Evolutionary conservation across 2,113 vertebrate species (phyloP), one percentile per base, ranked within the genome.

Genomic region (Oncorhynchus mykiss): DNA sequence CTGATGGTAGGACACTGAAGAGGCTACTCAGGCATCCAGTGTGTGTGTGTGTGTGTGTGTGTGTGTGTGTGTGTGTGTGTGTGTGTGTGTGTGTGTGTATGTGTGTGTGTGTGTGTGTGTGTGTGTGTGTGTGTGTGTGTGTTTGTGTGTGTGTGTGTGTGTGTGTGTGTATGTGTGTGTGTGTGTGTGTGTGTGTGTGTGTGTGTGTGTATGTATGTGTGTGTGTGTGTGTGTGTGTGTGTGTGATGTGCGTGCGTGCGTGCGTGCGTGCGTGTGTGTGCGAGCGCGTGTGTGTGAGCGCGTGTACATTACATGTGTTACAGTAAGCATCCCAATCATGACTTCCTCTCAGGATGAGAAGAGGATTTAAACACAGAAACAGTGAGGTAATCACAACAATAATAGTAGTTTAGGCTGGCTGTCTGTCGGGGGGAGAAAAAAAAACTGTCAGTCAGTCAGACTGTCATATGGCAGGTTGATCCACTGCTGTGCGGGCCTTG

Each of bases 271-370:
- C 20, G 14, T 68, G 22, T 64, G 60, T 25, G 60, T n/a, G 18
- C 5, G 25, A 25, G 25, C 25, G 25, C 1, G n/a, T n/a, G 62
- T 1, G 64, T 29, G 78, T 34, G 79, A 76, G 75, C 69, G 29
- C 71, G 48, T 24, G 66, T 69, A 31, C 5, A 5, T 31, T 24
- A 20, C 20, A 8, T 45, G 34, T 48, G 49, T 39, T 48, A 65
- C 27, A 74, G 14, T 86, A 88, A 89, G 87, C 87, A 82, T 60
- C 85, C 88, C 87, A 88, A 90, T 90, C 84, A 88, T 83, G 88
- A 86, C 73, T 68, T 78, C 65, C 72, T 59, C 4, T 27, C 62
- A 54, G 51, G 16, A 45, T 45, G 39, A 16, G 51, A 18, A 54
- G 79, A 72, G 51, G 67, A 54, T 54, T 74, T 87, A 88, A 85